Base-by-base conservation (phyloP, 2,888 invertebrate species). In the Agrotis clavis region DNA sequence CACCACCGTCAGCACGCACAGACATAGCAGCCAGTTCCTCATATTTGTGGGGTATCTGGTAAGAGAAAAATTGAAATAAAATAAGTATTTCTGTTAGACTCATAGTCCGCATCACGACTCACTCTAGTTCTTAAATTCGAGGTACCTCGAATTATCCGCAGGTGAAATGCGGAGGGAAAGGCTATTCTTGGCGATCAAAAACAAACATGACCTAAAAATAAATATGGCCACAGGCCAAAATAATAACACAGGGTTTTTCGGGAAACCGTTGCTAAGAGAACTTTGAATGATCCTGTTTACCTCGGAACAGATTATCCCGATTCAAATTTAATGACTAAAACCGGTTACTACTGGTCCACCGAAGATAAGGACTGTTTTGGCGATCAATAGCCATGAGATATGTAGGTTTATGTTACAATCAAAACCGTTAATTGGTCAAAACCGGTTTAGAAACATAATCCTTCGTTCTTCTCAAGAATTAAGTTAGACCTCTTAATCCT, bases 1-100 rank as follows among this genome's bases (percentile, higher is more conserved):
- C 91, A 94, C 92, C 92, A 92, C 92, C 91, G 92, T 90, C 90
- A 95, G 92, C 90, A 85, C 88, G 69, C 89, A 91, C 47, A 93
- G 54, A 72, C 87, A 88, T 1, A 93, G 5, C 71, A 94, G 51
- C 89, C 90, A 92, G 53, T 77, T 88, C 86, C 86, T 93, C 95
- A 95, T 95, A 25, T 56, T 91, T 86, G 70, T 84, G 13, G n/a
- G 57, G 11, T 67, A 19, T 67, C 67, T 67, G 68, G 50, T 67
- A 25, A 2, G 41, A 25, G 41, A 50, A 67, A 67, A n/a, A 7
- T 50, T n/a, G 11, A 16, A 13, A 25, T 25, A n/a, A 41, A 4
- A 1, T n/a, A 41, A 14, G 7, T n/a, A 30, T 7, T 19, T 41
- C 0, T 25, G 11, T 35, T 1, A 35, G 7, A 7, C 7, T 1